Evolutionary conservation across 2,797 vertebrate species (phyloP), one percentile per base, ranked within the genome.

Genomic region (Gadopsis bispinosus): DNA sequence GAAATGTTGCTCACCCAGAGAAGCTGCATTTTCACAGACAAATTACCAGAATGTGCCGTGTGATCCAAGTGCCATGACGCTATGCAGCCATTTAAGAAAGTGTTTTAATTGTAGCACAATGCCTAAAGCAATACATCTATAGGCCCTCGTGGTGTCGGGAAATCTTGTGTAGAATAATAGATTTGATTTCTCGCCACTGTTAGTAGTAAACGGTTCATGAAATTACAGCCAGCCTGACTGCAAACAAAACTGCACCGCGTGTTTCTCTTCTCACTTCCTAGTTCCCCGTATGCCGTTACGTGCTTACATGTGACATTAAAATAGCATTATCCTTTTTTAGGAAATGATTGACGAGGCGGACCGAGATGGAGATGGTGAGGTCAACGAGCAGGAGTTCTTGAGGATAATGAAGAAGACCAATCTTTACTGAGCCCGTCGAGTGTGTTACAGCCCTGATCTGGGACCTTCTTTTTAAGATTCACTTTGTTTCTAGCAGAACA

Each of bases 301-400:
- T 68, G 56, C 14, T 58, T 35, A 64, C 3, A 50, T 13, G 4
- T 39, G 26, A 12, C 13, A 11, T 39, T 62, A 50, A 51, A 75
- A 73, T 12, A 48, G 20, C 4, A 22, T 79, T 13, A 3, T 74
- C 72, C 13, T 73, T 67, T 73, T 67, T 77, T 69, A 99, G 98
- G 98, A 99, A 93, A 99, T 99, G 98, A 98, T 99, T 20, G 96
- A 97, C 16, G 97, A 99, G 95, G 97, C 97, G 10, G 97, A 99
- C 83, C 88, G 92, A 83, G 97, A 99, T n/a, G 97, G 97, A 29
- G 97, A 98, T 54, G 97, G 98, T 11, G 97, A 98, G 93, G 96
- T 99, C 54, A 97, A 93, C 11, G 97, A 99, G 91, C 95, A 97
- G 92, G 98, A 99, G 83, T 99, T 99, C 89, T 89, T 99, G 83